Evolutionary conservation across 2,888 invertebrate species (phyloP), one percentile per base, ranked within the genome.

Genomic region (Celastrina argiolus): DNA sequence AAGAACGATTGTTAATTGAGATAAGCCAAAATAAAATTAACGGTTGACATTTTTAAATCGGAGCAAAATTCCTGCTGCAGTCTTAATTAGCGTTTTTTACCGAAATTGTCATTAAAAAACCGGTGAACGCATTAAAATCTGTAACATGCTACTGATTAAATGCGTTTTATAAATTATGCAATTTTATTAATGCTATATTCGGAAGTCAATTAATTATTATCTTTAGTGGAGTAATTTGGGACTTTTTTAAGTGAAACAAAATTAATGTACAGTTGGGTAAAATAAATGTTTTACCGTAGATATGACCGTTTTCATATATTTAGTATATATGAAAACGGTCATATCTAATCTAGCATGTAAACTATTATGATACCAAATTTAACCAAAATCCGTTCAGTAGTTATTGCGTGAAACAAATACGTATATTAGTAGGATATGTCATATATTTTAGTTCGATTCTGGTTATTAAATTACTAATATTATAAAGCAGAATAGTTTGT

Each of bases 121-220:
- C 56, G n/a, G 26, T 22, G 41, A 65, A 56, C 2, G 36, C 34
- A 56, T 34, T 56, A 56, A 67, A 70, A 70, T 70, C 22, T 51
- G 69, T 56, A 45, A 22, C 36, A 45, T 36, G 18, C 42, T 45
- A 45, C 42, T 18, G 42, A 45, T 45, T 3, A 45, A 45, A 45
- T 18, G 18, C 18, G 3, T 45, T 45, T 45, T 45, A 45, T 45
- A 31, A 31, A 31, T 31, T 31, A 4, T 6, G 7, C 31, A 6
- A 6, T 31, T 31, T 2, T 45, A 10, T 45, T 18, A 45, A 45
- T 45, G 18, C 45, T 45, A 18, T 45, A 45, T 45, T 45, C 18
- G 45, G 45, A 16, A 10, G 8, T 2, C 18, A 45, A 45, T 45
- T 45, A 45, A 45, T 45, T 45, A 7, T 10, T 10, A 18, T 45